Base-by-base conservation (phyloP, 1,140 invertebrate genomes). In the Oreohelix idahoensis region DNA sequence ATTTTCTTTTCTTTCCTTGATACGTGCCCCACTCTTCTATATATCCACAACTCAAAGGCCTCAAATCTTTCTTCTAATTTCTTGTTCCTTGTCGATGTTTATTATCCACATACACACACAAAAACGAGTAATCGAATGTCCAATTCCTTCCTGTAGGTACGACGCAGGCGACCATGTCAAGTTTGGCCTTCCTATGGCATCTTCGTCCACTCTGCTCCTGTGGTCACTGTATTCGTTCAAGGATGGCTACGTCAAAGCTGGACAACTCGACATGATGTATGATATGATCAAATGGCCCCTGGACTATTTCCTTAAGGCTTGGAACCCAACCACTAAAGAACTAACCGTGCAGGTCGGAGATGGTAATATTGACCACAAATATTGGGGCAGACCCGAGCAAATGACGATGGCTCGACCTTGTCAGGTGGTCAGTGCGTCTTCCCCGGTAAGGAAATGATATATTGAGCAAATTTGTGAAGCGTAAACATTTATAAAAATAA, bases 131-230 rank as follows among this genome's bases (percentile, higher is more conserved):
- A n/a, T n/a, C n/a, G n/a, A n/a, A n/a, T n/a, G n/a, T n/a, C n/a
- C n/a, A n/a, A n/a, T n/a, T n/a, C n/a, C n/a, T n/a, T n/a, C n/a
- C 53, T 20, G 94, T 32, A 29, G 35, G 51, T 78, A 63, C 49
- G 53, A 39, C 95, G 95, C 94, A 82, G 94, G 94, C 39, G 95
- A 95, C 87, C 94, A 94, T 82, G 94, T 95, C 0, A 95, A 95
- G 89, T 95, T 95, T 85, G 94, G 94, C 0, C 95, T 95, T 81
- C 95, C 95, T 0, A 94, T 95, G 93, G 94, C 94, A 0, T 93
- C 92, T 53, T 93, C 94, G 0, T 94, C 93, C 0, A 95, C 94
- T 0, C 70, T 95, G 0, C 86, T 95, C 26, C 92, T 94, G 0
- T 95, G 94, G 95, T 73, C 71, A 5, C 87, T 94, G 0, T 85